Percentiles rank a stretch among this genome's conserved stretches.
These are phyloP conservation scores for Polyommatus iphigenia DNA, from an alignment of 2,888 invertebrate species.

Conservation along the genomic window DNA sequence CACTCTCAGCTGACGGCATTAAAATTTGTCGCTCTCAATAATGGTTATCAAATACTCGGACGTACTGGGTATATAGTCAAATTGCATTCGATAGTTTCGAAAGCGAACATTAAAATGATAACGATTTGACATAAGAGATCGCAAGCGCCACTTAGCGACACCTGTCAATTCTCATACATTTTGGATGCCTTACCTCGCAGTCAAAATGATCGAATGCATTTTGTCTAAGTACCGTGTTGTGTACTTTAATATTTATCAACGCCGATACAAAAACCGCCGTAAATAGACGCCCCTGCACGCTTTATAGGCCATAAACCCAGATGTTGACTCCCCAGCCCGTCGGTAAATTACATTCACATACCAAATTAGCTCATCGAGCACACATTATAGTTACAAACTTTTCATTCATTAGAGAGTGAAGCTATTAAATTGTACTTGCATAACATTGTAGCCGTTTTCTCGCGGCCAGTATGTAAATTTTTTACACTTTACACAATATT, in stretches of 20 bases:
- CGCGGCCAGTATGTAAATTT: no score
- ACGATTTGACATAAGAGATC: no score
- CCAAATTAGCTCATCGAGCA: constrained; percentile 47
- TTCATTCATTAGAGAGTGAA: constrained; percentile 3
- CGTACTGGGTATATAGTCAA: not conserved
- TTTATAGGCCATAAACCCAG: constrained; percentile 73
- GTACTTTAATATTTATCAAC: constrained; percentile 63
- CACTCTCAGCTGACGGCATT: not conserved
- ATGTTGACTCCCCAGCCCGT: constrained; percentile 57
- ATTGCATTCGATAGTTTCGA: no score
- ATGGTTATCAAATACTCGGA: not conserved
- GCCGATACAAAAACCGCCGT: constrained; percentile 65
- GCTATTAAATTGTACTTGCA: constrained; percentile 1
- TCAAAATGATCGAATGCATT: not conserved
- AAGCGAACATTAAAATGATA: no score
- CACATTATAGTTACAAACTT: constrained; percentile 21
- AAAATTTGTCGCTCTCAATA: constrained; percentile 1
- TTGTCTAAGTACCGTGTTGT: constrained; percentile 38
- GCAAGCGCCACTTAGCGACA: no score
- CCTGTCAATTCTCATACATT: no score
- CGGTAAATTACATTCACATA: constrained; percentile 63
- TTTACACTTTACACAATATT: no score
- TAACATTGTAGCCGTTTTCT: not conserved
- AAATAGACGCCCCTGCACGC: constrained; percentile 69
- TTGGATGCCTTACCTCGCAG: not conserved